Evolutionary conservation across 53 echinoderm and acorn worm genomes (phyloP), one percentile per base, ranked within the genome.

Genomic region (Patiria pectinifera): DNA sequence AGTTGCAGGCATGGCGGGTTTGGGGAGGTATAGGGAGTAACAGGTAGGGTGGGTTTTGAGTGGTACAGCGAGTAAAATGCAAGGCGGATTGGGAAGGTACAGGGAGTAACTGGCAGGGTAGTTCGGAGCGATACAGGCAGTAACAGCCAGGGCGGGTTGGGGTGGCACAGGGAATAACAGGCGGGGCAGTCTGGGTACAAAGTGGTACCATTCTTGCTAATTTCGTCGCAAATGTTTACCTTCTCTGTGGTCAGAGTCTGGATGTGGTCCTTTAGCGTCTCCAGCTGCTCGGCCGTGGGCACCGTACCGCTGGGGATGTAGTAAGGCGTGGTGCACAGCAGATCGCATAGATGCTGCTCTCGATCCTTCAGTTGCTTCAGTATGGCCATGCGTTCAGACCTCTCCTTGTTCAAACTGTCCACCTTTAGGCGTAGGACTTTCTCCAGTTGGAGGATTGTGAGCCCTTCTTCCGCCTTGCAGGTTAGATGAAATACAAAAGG

Each of bases 231-330:
- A 9, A 22, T 23, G 6, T 63, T 48, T 89, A 97, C 99, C 97
- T 94, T 97, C 82, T 99, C 99, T 83, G 87, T 86, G 48, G 90
- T 94, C 77, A 99, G 86, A 59, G 97, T 94, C 45, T 94, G 90
- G 44, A 99, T 99, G 92, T 99, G 97, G 83, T 99, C 96, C 49
- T 93, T 82, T 10, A 99, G 93, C 10, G 93, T 89, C 47, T 87
- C 92, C 16, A 99, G 85, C 83, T 99, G 97, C 84, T 97, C 96
- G 69, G 94, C 76, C 18, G 94, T 94, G 16, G 99, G 97, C 61
- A 99, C 94, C 25, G 93, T 95, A 26, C 97, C 97, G 16, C 94
- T 95, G 66, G 99, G 96, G 59, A 99, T 96, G 94, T 99, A 99
- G 94, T 97, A 95, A 0, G 99, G 99, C 15, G 99, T 99, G 82